Conservation (phyloP, 2,797 vertebrate species). For the Rhyacichthys aspro region DNA sequence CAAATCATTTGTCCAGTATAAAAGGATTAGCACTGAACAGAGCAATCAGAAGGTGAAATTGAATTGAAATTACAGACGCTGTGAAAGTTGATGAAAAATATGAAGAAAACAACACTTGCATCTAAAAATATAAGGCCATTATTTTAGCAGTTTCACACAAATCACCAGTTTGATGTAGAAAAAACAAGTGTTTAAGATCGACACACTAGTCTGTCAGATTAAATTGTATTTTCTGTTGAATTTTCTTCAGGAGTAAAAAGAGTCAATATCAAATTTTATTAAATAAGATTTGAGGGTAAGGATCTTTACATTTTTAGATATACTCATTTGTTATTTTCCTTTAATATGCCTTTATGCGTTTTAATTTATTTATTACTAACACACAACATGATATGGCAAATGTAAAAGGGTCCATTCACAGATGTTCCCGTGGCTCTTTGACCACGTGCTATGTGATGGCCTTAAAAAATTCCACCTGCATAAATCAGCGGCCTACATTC, state of each 20-base stretch:
- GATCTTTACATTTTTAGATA: neutral
- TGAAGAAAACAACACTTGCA: conserved; percentile 49
- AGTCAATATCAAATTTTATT: neutral
- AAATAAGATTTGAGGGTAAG: neutral
- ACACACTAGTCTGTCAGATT: conserved; percentile 16
- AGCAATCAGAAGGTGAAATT: conserved; percentile 81
- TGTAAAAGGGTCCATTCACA: neutral
- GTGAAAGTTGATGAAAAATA: conserved; percentile 72
- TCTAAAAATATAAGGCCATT: conserved; percentile 73
- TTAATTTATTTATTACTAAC: neutral
- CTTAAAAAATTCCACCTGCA: conserved; percentile 3
- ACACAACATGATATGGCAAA: neutral
- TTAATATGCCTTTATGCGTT: no score
- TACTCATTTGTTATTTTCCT: no score
- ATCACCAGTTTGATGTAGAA: conserved; percentile 55
- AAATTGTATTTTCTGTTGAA: conserved; percentile 44
- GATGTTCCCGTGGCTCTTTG: neutral
- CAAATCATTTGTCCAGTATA: conserved; percentile 54
- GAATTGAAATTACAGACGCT: conserved; percentile 76
- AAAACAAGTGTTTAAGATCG: conserved; percentile 46
- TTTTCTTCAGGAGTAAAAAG: conserved; percentile 27
- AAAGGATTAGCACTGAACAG: conserved; percentile 75
- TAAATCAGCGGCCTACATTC: conserved; percentile 22
- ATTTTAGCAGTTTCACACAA: conserved; percentile 67
- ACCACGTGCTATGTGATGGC: neutral